Evolutionary conservation across 2,888 invertebrate genomes (phyloP).

Genomic region (Cephus rjabovi): DNA sequence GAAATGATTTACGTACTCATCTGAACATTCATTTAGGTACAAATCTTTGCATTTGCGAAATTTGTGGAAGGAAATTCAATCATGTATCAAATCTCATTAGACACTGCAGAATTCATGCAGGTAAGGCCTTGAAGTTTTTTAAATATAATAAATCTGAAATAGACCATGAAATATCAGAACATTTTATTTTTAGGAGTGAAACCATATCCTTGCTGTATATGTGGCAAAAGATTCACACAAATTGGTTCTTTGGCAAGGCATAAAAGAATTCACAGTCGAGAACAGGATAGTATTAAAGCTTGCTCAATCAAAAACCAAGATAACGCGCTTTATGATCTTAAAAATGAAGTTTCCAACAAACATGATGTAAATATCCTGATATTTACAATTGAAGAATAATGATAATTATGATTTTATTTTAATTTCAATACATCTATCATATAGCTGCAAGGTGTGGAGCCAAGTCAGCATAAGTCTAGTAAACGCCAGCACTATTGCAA

Average conservation of each 20-base stretch:
- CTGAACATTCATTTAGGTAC: slow-evolving; percentile 64
- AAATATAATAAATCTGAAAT: neutral
- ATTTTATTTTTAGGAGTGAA: slow-evolving; percentile 49
- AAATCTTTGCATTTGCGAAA: slow-evolving; percentile 61
- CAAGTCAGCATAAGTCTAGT: slow-evolving; percentile 32
- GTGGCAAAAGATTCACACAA: slow-evolving; percentile 58
- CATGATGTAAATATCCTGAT: slow-evolving; percentile 32
- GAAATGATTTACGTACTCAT: slow-evolving; percentile 62
- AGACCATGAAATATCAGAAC: neutral
- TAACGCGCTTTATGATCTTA: slow-evolving; percentile 19
- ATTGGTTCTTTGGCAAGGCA: slow-evolving; percentile 56
- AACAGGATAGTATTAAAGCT: slow-evolving; percentile 21
- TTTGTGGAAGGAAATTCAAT: slow-evolving; percentile 64
- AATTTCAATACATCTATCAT: slow-evolving; percentile 2
- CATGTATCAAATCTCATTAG: slow-evolving; percentile 65
- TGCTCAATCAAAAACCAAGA: slow-evolving; percentile 17
- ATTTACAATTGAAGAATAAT: neutral
- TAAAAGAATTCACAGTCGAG: slow-evolving; percentile 49
- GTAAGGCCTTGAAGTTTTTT: slow-evolving; percentile 36
- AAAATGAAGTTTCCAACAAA: slow-evolving; percentile 16
- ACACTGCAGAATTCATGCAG: slow-evolving; percentile 63
- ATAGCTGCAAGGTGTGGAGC: neutral
- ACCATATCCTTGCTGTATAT: slow-evolving; percentile 59
- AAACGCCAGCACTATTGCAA: slow-evolving; percentile 57
- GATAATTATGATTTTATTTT: neutral